Base-by-base conservation (phyloP, 2,797 vertebrate genomes). In the Coranthus polyacanthus region DNA sequence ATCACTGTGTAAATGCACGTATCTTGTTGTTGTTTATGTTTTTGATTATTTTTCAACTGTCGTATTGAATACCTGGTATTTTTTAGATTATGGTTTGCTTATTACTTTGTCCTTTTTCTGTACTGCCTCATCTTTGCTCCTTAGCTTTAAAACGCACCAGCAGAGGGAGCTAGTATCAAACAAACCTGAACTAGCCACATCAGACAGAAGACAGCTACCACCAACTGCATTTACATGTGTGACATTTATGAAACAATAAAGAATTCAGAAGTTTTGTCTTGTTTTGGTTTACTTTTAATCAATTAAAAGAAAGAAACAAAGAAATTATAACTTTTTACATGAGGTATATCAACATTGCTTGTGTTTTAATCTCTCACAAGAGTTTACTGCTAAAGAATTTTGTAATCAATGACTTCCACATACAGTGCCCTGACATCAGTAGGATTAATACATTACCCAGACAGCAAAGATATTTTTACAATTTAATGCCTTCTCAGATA, bases 81-180 rank as follows among this genome's bases (percentile, higher is more conserved):
- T 63, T 5, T 26, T 24, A 1, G 8, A 10, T 20, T 6, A 26
- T 7, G 37, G 0, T 21, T 43, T 65, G 9, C 11, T n/a, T 17
- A 17, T 26, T 32, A n/a, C n/a, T n/a, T n/a, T n/a, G n/a, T n/a
- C n/a, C n/a, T n/a, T n/a, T n/a, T n/a, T n/a, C n/a, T n/a, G n/a
- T n/a, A n/a, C n/a, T 53, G n/a, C 1, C 21, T 41, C 0, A 49
- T 26, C 13, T 29, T 17, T 54, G 2, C 38, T 18, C n/a, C 11
- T 15, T n/a, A 22, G 12, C 3, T 39, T 13, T 8, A 47, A 42
- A 52, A 17, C 6, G 4, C 12, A 52, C 81, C 91, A 89, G 75
- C 73, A 91, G 90, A 81, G 81, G 86, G 86, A 16, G 85, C 59
- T 73, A 79, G 41, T 42, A 60, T 16, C 82, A 62, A 69, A 79